phyloP scores from a whole-genome alignment of 2,888 invertebrate genomes.

The Clepsis dumicolana region DNA sequence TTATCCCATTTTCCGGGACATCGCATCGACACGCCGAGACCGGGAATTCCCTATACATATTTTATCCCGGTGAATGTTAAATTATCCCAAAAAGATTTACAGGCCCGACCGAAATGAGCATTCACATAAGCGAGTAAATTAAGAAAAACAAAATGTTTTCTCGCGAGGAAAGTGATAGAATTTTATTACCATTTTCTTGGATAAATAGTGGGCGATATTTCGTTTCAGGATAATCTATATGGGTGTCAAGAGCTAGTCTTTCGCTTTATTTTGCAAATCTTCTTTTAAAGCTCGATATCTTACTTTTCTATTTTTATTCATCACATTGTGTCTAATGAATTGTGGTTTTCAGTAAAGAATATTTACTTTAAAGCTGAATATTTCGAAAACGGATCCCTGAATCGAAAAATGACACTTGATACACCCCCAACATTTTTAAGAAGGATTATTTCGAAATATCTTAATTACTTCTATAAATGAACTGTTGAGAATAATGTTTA shows the following conservation, averaged over 20 bases:
- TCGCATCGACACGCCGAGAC: slow-evolving; percentile 2
- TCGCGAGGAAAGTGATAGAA: neutral
- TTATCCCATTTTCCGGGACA: slow-evolving; percentile 37
- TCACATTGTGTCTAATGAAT: too few relatives aligned
- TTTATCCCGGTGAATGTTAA: slow-evolving; percentile 34
- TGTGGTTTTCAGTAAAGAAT: too few relatives aligned
- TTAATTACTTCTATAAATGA: too few relatives aligned
- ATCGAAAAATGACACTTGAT: too few relatives aligned
- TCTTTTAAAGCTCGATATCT: neutral
- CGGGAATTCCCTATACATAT: slow-evolving; percentile 21
- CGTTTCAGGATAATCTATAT: neutral
- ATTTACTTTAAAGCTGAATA: neutral
- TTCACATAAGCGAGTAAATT: slow-evolving; percentile 26
- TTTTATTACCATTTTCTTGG: slow-evolving; percentile 11
- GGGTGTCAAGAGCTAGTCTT: neutral
- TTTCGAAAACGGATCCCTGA: too few relatives aligned
- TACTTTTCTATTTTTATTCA: too few relatives aligned
- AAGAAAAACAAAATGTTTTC: slow-evolving; percentile 27
- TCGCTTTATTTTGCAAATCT: slow-evolving; percentile 18
- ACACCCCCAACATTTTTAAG: too few relatives aligned
- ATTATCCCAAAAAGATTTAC: slow-evolving; percentile 36
- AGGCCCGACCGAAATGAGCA: slow-evolving; percentile 33
- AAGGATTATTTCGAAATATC: too few relatives aligned
- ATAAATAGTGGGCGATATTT: slow-evolving; percentile 16
- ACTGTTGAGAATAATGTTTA: too few relatives aligned